Conservation (phyloP, 2,113 vertebrate genomes). For the Psephotus haematonotus region DNA sequence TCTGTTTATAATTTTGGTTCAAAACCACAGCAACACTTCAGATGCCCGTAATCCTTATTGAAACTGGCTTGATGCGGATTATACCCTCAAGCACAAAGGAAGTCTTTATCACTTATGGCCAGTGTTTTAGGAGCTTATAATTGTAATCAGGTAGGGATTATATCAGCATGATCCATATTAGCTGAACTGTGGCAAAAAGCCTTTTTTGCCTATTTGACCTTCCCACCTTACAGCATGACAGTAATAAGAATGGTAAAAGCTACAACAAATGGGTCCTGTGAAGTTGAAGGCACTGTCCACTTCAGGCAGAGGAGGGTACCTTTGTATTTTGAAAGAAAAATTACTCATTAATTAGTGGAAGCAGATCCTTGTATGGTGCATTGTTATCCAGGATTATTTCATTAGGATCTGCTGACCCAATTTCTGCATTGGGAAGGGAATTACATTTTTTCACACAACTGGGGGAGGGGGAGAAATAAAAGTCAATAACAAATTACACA, state of each 20-base stretch:
- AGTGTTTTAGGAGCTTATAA: slow-evolving; percentile 64
- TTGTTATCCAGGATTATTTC: slow-evolving; percentile 73
- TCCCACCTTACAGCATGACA: not conserved
- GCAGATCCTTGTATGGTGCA: slow-evolving; percentile 26
- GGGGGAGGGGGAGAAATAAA: not conserved
- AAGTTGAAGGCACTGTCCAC: not conserved
- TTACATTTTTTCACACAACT: slow-evolving; percentile 58
- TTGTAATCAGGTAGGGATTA: slow-evolving; percentile 59
- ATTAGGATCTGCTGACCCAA: slow-evolving; percentile 62
- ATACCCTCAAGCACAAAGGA: slow-evolving; percentile 51
- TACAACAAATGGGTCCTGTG: not conserved
- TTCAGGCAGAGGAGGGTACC: not conserved
- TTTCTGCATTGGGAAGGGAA: slow-evolving; percentile 51
- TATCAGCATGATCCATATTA: slow-evolving; percentile 49
- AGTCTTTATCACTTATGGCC: slow-evolving; percentile 61
- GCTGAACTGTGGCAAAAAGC: not conserved
- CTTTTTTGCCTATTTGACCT: not conserved
- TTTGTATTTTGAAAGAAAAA: slow-evolving; percentile 32
- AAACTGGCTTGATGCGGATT: slow-evolving; percentile 55
- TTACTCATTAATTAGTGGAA: slow-evolving; percentile 45
- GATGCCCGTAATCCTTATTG: slow-evolving; percentile 55
- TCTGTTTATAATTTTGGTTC: slow-evolving; percentile 31
- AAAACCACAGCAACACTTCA: slow-evolving; percentile 20
- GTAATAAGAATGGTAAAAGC: not conserved
- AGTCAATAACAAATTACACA: not conserved